Conservation (phyloP, 2,888 invertebrate species). For the Synanthedon myopaeformis region DNA sequence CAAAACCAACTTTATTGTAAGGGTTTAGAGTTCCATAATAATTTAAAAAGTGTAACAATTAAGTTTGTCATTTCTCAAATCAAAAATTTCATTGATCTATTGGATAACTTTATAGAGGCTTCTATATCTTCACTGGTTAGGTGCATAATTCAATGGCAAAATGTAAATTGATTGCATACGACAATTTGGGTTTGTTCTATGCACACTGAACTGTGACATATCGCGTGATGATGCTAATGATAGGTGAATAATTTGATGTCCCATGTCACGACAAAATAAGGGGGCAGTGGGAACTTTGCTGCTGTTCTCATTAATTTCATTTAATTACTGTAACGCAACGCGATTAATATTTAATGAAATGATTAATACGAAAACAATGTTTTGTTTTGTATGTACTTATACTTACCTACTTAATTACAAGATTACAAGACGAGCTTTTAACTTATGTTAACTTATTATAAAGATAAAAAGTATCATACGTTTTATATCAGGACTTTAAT, state of each 20-base stretch:
- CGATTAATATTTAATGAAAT: background rate
- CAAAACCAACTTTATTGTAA: background rate
- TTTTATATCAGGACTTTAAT: no score
- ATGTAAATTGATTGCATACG: background rate
- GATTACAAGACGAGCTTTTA: no score
- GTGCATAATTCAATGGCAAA: background rate
- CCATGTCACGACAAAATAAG: constrained; percentile 15
- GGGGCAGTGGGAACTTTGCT: constrained; percentile 1
- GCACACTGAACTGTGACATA: constrained; percentile 6
- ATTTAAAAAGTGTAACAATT: background rate
- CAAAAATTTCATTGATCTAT: background rate
- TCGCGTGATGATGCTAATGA: constrained; percentile 52
- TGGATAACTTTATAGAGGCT: background rate
- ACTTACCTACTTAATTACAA: no score
- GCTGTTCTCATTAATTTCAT: background rate
- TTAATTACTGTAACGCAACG: background rate
- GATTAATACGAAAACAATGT: background rate
- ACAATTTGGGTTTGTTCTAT: background rate
- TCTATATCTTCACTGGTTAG: background rate
- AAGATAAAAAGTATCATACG: no score
- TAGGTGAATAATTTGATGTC: constrained; percentile 45
- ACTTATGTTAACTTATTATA: no score
- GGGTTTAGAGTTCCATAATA: background rate
- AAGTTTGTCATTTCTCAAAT: background rate
- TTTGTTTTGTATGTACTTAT: no score